Evolutionary conservation across 2,797 vertebrate species (phyloP), one percentile per base, ranked within the genome.

Genomic region (Anguilla marmorata): DNA sequence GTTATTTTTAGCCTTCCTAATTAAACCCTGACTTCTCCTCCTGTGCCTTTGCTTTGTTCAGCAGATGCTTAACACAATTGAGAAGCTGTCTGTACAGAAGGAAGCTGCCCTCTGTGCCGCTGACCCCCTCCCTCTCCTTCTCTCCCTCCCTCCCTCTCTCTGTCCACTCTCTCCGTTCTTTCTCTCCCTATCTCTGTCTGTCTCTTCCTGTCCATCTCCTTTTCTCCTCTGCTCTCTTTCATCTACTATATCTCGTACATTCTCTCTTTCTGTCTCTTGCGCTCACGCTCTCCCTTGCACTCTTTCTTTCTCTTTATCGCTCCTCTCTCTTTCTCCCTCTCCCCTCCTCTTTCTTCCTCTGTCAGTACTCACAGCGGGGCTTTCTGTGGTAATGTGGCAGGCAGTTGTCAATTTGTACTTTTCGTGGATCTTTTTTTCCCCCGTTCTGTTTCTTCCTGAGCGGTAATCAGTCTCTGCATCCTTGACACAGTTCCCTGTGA

Each of bases 401-500:
- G 1, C 63, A 48, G 37, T n/a, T 45, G 85, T 60, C 66, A 24
- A 52, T 86, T 52, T 50, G 85, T 72, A 27, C 41, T 52, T n/a
- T 50, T 52, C 8, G 7, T n/a, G 21, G 9, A 3, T 72, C 74
- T 82, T 74, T 27, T 21, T 66, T 21, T 21, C 2, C 14, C 45
- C 14, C 45, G 50, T 45, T 63, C 16, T 33, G 56, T 72, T 74
- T 48, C 56, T 80, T 90, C 85, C 87, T 90, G 88, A 85, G 88
- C 0, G 27, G 85, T 83, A 41, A 90, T 91, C 89, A 33, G 88
- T 90, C 85, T 87, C 86, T 69, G 89, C 89, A 89, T 92, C 91
- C 91, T 91, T 93, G 93, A 93, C 91, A 92, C 91, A 90, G 85
- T 91, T 91, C 93, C 66, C 92, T 89, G 87, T 86, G 88, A 92